Conservation (phyloP, 2,797 vertebrate genomes). For the Iguana delicatissima region DNA sequence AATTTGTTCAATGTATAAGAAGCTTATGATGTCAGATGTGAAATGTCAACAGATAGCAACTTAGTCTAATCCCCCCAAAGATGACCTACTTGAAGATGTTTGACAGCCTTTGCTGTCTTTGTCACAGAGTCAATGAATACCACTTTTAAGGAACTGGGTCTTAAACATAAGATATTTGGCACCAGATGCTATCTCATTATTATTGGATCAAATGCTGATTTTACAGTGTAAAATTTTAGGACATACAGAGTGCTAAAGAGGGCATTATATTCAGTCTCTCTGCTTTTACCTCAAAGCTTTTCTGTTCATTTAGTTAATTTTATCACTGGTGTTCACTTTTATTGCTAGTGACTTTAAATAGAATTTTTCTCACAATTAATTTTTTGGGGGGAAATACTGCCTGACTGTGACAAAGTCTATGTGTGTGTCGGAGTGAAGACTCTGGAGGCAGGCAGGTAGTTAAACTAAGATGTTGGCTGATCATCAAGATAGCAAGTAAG, state of each 20-base stretch:
- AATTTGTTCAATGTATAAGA: conserved; percentile 73
- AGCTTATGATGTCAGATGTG: conserved; percentile 72
- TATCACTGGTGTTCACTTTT: conserved; percentile 46
- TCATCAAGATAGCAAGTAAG: neutral
- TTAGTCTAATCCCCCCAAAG: conserved; percentile 71
- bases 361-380: conserved; percentile 46
- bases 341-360: conserved; percentile 43
- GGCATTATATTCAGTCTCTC: conserved; percentile 28
- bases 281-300: conserved; percentile 38
- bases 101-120: conserved; percentile 52
- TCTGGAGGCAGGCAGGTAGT: neutral
- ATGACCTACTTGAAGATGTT: conserved; percentile 77
- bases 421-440: too few species aligned
- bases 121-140: conserved; percentile 34
- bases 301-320: conserved; percentile 42
- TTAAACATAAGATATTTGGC: conserved; percentile 57
- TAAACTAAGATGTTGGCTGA: neutral
- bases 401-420: rapidly evolving
- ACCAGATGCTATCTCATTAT: conserved; percentile 38
- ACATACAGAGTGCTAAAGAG: conserved; percentile 33
- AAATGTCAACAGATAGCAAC: conserved; percentile 73
- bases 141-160: conserved; percentile 52
- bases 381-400: conserved; percentile 27
- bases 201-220: conserved; percentile 52
- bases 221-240: conserved; percentile 42